phyloP scores from a whole-genome alignment of 2,113 vertebrate species.

The Hiodon tergisus region DNA sequence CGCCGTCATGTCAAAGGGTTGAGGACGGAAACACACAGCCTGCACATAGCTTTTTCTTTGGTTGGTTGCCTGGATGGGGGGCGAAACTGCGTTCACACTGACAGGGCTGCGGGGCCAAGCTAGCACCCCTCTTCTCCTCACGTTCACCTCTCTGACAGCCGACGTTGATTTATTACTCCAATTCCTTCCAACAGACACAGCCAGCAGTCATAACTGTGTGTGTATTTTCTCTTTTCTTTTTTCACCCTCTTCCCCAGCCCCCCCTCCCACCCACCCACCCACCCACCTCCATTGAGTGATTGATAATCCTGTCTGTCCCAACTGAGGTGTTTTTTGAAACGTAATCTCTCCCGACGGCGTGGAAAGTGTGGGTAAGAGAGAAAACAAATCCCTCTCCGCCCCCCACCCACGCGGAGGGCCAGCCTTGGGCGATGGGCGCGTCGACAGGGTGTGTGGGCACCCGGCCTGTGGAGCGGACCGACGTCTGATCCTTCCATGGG shows the following conservation, averaged over 20 bases:
- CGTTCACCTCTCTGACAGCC: constrained; percentile 52
- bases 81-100: constrained; percentile 39
- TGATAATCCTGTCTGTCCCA: constrained; percentile 65
- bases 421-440: neutral
- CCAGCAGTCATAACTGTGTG: constrained; percentile 42
- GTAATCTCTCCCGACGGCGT: constrained; percentile 50
- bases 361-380: constrained; percentile 43
- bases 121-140: constrained; percentile 29
- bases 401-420: neutral
- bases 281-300: constrained; percentile 49
- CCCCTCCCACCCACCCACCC: neutral
- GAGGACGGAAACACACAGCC: constrained; percentile 38
- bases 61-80: constrained; percentile 38
- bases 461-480: neutral
- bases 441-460: neutral
- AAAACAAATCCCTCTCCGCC: constrained; percentile 23
- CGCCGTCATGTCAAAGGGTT: constrained; percentile 29
- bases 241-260: neutral
- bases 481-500: too few relatives aligned
- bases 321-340: constrained; percentile 57
- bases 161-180: constrained; percentile 61
- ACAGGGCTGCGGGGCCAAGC: constrained; percentile 36
- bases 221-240: constrained; percentile 20
- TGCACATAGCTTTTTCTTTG: constrained; percentile 37
- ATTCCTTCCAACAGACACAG: constrained; percentile 53